Evolutionary conservation across 2,113 vertebrate genomes (phyloP).

Genomic region (Megaptera novaeangliae): DNA sequence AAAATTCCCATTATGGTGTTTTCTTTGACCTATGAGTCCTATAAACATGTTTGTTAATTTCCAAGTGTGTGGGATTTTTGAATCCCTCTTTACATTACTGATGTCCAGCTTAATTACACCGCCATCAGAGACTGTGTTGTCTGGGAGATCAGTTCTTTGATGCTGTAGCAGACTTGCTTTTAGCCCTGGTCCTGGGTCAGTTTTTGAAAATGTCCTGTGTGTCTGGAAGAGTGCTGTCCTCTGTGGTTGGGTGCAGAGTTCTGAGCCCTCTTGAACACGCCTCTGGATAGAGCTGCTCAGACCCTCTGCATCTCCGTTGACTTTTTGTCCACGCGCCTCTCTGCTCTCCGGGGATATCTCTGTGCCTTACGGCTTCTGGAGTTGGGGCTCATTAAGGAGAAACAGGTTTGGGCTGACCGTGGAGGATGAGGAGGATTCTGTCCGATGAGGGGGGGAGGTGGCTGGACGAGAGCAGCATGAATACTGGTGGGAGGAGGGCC

Average conservation of each 20-base stretch:
- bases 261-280: not conserved
- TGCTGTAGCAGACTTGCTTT: not conserved
- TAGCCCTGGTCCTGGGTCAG: not conserved
- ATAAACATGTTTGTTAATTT: not conserved
- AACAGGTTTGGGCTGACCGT: not conserved
- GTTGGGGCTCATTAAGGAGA: not conserved
- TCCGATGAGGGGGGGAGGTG: rapidly evolving
- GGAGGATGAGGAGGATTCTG: not conserved
- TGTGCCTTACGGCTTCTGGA: not conserved
- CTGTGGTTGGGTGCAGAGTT: not conserved
- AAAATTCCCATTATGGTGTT: not conserved
- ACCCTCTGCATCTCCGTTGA: not conserved
- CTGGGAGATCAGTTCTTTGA: not conserved
- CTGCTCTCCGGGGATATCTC: not conserved
- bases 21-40: not conserved
- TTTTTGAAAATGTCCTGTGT: not conserved
- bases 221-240: not conserved
- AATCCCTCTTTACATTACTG: not conserved
- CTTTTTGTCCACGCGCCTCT: not conserved
- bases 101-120: not conserved
- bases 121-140: not conserved
- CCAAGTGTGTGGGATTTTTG: not conserved
- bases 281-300: not conserved
- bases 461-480: not conserved
- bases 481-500: not conserved